Base-by-base conservation (phyloP, 30 jellyfish, hydroid and myxozoan species). In the Sanderia malayensis region DNA sequence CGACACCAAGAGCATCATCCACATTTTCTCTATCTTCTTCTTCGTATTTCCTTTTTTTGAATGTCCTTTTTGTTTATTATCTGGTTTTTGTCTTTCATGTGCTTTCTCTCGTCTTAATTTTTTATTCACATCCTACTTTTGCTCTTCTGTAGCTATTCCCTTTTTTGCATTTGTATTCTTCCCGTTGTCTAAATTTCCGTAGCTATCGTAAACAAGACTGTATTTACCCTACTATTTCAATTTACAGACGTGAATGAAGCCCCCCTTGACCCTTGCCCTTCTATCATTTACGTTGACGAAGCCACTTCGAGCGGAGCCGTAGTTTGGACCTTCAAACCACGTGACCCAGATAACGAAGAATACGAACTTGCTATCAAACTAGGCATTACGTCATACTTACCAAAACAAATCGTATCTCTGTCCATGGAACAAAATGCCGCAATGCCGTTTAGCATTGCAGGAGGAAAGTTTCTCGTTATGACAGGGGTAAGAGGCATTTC, bases 321-420 rank as follows among this genome's bases (percentile, higher is more conserved):
- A 1, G 76, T 82, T 46, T 73, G 82, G 81, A 45, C 82, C 0
- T 71, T 70, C 77, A 22, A 6, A 0, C 76, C 82, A 46, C 30
- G 24, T 32, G 94, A 82, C 61, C 94, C 94, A 1, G 94, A 82
- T 60, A 82, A 82, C 67, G 94, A 82, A 21, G 78, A 63, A 58
- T 59, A 82, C 21, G 82, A 82, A 26, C 60, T 19, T 2, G 76
- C 53, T 0, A 79, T 10, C 44, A 25, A 73, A 32, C 70, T 46
- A 4, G 84, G 84, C 9, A 28, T 44, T 79, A 21, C 73, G 17
- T 46, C 84, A 2, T 22, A 58, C 23, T 44, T 34, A 21, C 73
- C 65, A 19, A 80, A 80, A 61, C 93, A 80, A 45, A n/a, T 2
- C 1, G 41, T 80, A 44, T 9, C 71, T 1, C 31, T 31, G 13